Base-by-base conservation (phyloP, 1,140 invertebrate species). In the Mycetomoellerius zeteki region DNA sequence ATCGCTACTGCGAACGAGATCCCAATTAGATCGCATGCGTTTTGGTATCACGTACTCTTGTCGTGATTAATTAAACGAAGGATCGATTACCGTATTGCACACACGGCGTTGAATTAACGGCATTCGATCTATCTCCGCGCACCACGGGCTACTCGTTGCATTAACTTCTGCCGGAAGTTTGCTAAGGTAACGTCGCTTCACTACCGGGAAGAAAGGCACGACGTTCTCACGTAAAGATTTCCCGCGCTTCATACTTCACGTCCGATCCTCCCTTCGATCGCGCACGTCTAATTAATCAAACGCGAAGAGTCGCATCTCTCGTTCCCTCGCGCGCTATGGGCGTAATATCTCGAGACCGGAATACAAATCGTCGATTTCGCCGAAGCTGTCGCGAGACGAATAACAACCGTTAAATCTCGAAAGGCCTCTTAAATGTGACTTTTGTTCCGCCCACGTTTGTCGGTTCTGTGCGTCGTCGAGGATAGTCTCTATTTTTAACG, bases 61-160 rank as follows among this genome's bases (percentile, higher is more conserved):
- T 56, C 43, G 52, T 89, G 88, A 89, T 89, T 80, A 89, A 89
- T 86, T 75, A 72, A 88, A 88, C 56, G 87, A 75, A 27, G 73
- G 73, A 78, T 88, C 65, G 47, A 62, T 73, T 54, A 58, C 54
- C 30, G 64, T 80, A 54, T 24, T 37, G 77, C 52, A 37, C 54
- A 43, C 65, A 69, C 69, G 16, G 69, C 56, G 30, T 43, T 56
- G 60, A 19, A 67, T 30, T 85, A 76, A 75, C 27, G 69, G 50
- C 24, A 37, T 21, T 60, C 50, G 65, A 86, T 78, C 67, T 62
- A 72, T 60, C 14, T 69, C 7, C 21, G 76, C 76, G 65, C 24
- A 54, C 27, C 52, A 58, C 56, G 54, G 30, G 80, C 69, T 54
- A 43, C 58, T 37, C 54, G 69, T 84, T 33, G 54, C 47, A 84